Percentiles rank a stretch among this genome's conserved stretches.
Conservation (phyloP, 2,113 vertebrate genomes). For the Cephalopholis sonnerati region DNA sequence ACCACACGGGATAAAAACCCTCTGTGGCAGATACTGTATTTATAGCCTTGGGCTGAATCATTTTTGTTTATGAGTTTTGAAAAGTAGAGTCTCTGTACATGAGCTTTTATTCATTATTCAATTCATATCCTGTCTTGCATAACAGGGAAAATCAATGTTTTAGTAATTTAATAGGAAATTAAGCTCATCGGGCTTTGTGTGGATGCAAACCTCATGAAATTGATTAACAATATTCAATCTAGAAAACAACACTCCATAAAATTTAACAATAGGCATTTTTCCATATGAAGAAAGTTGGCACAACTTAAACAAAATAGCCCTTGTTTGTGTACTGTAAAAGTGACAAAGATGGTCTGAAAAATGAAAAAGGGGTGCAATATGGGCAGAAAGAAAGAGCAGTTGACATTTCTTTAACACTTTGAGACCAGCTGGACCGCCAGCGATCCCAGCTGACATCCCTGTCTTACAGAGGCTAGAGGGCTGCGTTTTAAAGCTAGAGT, state of each 20-base stretch:
- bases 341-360: not conserved
- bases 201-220: conserved; percentile 15
- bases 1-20: conserved; percentile 19
- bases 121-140: conserved; percentile 16
- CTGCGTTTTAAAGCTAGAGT: no score
- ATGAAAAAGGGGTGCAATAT: no score
- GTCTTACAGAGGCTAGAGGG: no score
- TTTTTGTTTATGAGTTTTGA: conserved; percentile 21
- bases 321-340: not conserved
- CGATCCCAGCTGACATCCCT: no score
- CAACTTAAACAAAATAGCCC: not conserved
- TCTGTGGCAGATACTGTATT: conserved; percentile 1
- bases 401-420: no score
- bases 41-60: conserved; percentile 7
- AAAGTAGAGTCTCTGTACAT: not conserved
- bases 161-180: conserved; percentile 22
- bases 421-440: no score
- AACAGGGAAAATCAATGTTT: conserved; percentile 5
- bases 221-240: conserved; percentile 6
- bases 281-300: not conserved
- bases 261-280: not conserved
- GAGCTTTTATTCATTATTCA: conserved; percentile 27
- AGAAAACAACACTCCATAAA: not conserved
- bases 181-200: not conserved
- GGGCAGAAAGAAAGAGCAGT: no score